Percentiles rank a stretch among this genome's conserved stretches.
Conservation (phyloP, 2,888 invertebrate species). For the Acleris literana region DNA sequence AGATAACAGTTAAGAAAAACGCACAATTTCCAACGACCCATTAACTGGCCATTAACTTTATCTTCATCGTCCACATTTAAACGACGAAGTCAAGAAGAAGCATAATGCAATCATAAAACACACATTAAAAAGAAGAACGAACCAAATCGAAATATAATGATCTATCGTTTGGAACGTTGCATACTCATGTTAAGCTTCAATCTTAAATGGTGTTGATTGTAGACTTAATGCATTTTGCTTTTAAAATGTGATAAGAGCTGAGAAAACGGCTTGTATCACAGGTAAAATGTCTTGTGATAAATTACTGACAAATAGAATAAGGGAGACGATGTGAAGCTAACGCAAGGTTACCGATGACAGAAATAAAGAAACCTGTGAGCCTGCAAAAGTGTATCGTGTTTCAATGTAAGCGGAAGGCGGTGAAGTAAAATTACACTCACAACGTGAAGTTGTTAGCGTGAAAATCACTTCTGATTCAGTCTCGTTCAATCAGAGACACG, state of each 20-base stretch:
- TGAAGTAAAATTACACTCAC: neutral
- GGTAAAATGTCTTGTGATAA: constrained; percentile 53
- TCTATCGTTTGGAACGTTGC: no score
- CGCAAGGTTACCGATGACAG: constrained; percentile 51
- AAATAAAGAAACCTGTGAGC: constrained; percentile 56
- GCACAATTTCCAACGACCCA: constrained; percentile 13
- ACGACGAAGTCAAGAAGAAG: constrained; percentile 23
- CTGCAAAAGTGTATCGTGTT: constrained; percentile 45
- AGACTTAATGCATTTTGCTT: no score
- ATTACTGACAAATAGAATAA: constrained; percentile 60
- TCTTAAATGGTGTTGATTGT: no score
- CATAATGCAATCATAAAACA: constrained; percentile 22
- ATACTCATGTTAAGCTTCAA: no score
- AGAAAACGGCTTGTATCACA: constrained; percentile 40
- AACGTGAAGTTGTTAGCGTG: no score
- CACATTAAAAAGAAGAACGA: no score
- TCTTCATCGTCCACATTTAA: constrained; percentile 19
- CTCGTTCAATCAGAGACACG: no score
- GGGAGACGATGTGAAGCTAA: constrained; percentile 47
- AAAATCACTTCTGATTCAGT: no score
- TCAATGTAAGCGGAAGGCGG: constrained; percentile 4
- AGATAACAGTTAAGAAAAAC: constrained; percentile 1
- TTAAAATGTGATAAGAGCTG: constrained; percentile 14
- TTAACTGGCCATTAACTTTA: constrained; percentile 24
- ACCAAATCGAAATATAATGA: no score